Evolutionary conservation across 1,140 invertebrate genomes (phyloP), one percentile per base, ranked within the genome.

Genomic region (Papilio polytes): DNA sequence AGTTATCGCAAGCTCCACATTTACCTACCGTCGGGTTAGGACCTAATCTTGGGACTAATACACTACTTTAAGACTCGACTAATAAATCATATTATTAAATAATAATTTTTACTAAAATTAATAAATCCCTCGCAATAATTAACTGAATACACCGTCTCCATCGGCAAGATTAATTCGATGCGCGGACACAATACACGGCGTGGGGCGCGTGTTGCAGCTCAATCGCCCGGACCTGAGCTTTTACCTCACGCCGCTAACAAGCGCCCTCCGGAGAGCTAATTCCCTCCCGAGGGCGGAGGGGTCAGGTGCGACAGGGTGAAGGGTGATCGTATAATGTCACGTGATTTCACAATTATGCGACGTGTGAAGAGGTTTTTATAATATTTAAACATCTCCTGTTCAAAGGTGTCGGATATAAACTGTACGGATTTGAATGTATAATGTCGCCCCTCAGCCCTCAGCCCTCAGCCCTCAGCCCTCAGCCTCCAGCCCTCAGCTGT

Each of bases 241-340:
- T 74, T 74, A 74, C 73, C 46, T 74, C 44, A 44, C 72, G 44
- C 18, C 44, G n/a, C 44, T 74, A 74, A 74, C 72, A 74, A 74
- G 72, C 36, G 46, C 73, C 73, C 73, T 74, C 31, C 26, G 53
- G 77, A 78, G 77, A 56, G 77, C 77, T 63, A 78, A 78, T 78
- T 63, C 41, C 20, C 73, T 46, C 73, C 73, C 73, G 26, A 46
- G 46, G 3, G 7, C 6, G 18, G 7, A 41, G 73, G 46, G 73
- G 15, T 78, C 77, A 78, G 77, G 77, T 78, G 76, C 15, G 51
- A 78, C 22, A 44, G 72, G 15, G 15, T 41, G 70, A 56, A 56
- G 73, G 73, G 73, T 74, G 73, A 74, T 15, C 20, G 44, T 51
- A 74, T 48, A 74, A 48, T 78, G 77, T 66, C 31, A 78, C 53